Percentiles rank a stretch among this genome's conserved stretches.
These are phyloP conservation scores for Macaca mulatta DNA, from an alignment of 2,113 vertebrate genomes.

Conservation along the genomic window DNA sequence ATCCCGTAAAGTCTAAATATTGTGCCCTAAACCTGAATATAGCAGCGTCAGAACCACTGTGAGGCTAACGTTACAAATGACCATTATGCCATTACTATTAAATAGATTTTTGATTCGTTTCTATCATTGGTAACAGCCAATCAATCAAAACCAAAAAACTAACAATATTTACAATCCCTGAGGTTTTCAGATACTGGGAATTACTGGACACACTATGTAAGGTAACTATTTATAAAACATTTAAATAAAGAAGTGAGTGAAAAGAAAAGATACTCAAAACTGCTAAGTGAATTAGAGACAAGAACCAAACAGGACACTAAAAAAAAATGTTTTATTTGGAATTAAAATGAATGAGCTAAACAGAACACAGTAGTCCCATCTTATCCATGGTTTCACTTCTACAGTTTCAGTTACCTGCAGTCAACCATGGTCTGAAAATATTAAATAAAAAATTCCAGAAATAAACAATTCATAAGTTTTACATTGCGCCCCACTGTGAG, in stretches of 20 bases:
- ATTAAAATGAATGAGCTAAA: conserved; percentile 13
- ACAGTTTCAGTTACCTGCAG: background rate
- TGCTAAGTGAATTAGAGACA: background rate
- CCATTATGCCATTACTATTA: background rate
- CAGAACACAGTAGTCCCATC: background rate
- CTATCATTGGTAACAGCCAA: background rate
- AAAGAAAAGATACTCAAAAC: background rate
- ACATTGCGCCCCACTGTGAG: background rate
- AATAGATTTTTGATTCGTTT: background rate
- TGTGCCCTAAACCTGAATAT: background rate
- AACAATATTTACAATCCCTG: background rate
- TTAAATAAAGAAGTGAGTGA: conserved; percentile 3
- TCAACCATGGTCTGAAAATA: background rate
- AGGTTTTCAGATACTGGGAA: conserved; percentile 37
- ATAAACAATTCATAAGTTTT: background rate
- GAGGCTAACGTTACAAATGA: background rate
- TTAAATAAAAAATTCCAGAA: background rate
- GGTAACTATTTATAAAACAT: background rate
- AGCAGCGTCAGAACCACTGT: background rate
- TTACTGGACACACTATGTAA: background rate
- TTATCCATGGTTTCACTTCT: background rate
- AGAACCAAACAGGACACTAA: background rate
- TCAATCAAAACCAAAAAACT: background rate
- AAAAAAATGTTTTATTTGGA: background rate
- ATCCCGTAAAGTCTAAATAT: background rate